A percentile compares a stretch with the other conserved stretches of the same genome.
These are phyloP conservation scores for Solenodon paradoxus DNA, from an alignment of 2,113 vertebrate genomes.

Conservation along the genomic window DNA sequence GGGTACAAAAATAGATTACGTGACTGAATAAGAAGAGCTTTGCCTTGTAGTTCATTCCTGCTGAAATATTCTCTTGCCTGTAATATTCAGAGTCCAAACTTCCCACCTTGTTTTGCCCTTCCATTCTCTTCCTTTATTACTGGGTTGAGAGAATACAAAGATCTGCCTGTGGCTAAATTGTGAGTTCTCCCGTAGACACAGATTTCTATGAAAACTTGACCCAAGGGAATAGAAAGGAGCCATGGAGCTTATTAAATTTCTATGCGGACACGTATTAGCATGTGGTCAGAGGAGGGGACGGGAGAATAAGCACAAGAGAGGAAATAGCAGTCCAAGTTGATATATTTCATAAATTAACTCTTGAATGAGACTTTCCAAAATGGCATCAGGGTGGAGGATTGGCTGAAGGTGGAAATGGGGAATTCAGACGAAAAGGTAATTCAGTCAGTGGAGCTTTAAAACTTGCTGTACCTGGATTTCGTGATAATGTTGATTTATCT, in stretches of 20 bases:
- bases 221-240: slow-evolving; percentile 29
- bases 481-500: background rate
- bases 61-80: slow-evolving; percentile 21
- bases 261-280: background rate
- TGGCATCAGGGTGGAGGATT: background rate
- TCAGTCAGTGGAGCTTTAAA: background rate
- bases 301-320: background rate
- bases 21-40: slow-evolving; percentile 12
- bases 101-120: slow-evolving; percentile 41
- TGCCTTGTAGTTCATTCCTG: background rate
- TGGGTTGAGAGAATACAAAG: slow-evolving; percentile 43
- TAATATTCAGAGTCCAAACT: background rate
- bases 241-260: slow-evolving; percentile 43
- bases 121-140: slow-evolving; percentile 28
- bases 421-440: background rate
- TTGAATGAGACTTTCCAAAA: background rate
- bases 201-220: slow-evolving; percentile 28
- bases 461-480: background rate
- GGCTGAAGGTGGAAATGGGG: background rate
- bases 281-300: slow-evolving; percentile 16
- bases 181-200: slow-evolving; percentile 36
- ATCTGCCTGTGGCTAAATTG: slow-evolving; percentile 47
- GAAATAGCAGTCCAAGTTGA: background rate
- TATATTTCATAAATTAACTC: background rate
- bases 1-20: slow-evolving; percentile 11